These are phyloP conservation scores for Drosophila takahashii DNA, from an alignment of 1,140 invertebrate genomes.

Conservation along the genomic window DNA sequence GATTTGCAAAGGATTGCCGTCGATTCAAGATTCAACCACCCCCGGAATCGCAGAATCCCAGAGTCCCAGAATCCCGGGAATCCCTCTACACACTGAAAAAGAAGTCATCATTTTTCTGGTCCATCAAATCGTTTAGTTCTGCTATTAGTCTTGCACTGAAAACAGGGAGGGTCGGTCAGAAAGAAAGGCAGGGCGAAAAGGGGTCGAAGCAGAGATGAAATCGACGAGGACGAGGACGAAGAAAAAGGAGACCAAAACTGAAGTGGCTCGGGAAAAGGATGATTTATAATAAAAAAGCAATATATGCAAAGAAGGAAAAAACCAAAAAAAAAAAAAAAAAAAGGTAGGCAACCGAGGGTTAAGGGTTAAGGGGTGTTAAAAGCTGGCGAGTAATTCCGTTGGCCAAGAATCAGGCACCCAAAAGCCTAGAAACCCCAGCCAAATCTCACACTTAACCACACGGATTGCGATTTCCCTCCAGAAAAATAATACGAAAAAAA, in stretches of 20 bases:
- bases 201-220: slow-evolving; percentile 25
- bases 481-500: neutral
- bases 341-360: neutral
- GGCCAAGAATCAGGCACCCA: slow-evolving; percentile 42
- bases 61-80: neutral
- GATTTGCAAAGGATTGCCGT: slow-evolving; percentile 59
- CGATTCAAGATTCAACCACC: slow-evolving; percentile 33
- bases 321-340: neutral
- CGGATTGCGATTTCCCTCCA: slow-evolving; percentile 17
- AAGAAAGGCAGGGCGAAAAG: neutral
- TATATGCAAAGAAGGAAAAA: slow-evolving; percentile 72
- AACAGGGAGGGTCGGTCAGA: slow-evolving; percentile 15
- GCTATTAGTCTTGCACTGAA: slow-evolving; percentile 79
- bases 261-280: slow-evolving; percentile 63
- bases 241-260: slow-evolving; percentile 21
- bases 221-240: slow-evolving; percentile 42
- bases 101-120: slow-evolving; percentile 84
- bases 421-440: neutral
- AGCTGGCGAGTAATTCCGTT: slow-evolving; percentile 58
- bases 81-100: slow-evolving; percentile 45
- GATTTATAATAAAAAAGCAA: slow-evolving; percentile 78
- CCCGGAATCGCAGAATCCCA: neutral
- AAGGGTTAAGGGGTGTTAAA: neutral
- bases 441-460: slow-evolving; percentile 11
- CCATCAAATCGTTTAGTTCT: slow-evolving; percentile 84